phyloP scores from a whole-genome alignment of 2,113 vertebrate genomes.

The Poecilia latipinna region DNA sequence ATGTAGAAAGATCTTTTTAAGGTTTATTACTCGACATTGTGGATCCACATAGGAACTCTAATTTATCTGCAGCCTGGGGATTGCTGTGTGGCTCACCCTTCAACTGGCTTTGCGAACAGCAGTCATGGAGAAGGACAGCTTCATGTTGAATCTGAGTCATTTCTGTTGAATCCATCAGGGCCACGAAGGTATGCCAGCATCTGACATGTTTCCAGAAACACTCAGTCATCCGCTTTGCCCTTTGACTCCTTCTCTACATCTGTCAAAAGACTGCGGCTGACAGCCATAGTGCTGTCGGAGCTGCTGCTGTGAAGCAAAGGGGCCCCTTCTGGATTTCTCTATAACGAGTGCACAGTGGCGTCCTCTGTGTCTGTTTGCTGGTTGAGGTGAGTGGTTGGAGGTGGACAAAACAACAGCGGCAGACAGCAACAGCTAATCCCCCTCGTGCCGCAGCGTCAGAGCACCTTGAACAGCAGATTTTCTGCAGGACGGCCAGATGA shows the following conservation, averaged over 20 bases:
- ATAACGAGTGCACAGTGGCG: slow-evolving; percentile 9
- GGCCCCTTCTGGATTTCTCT: slow-evolving; percentile 21
- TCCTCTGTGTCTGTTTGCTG: slow-evolving; percentile 18
- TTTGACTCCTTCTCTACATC: slow-evolving; percentile 51
- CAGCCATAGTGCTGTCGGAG: slow-evolving; percentile 45
- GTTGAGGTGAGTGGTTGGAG: slow-evolving; percentile 29
- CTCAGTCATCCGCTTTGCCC: slow-evolving; percentile 44
- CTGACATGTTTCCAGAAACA: slow-evolving; percentile 33
- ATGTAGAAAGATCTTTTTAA: slow-evolving; percentile 11
- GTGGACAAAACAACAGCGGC: slow-evolving; percentile 33
- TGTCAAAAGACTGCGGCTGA: slow-evolving; percentile 44
- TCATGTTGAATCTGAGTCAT: slow-evolving; percentile 19
- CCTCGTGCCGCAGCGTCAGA: slow-evolving; percentile 29
- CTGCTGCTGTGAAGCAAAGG: slow-evolving; percentile 20
- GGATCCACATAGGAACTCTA: not conserved
- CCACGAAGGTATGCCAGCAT: slow-evolving; percentile 23
- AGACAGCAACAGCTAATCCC: slow-evolving; percentile 52
- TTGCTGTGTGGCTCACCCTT: not conserved
- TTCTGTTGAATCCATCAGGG: slow-evolving; percentile 21
- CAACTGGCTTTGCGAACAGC: not conserved
- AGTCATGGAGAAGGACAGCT: slow-evolving; percentile 20
- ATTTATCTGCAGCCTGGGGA: not conserved
- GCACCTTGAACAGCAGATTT: slow-evolving; percentile 32
- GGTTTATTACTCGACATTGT: slow-evolving; percentile 1
- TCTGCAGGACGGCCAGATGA: slow-evolving; percentile 5